Percentiles rank a stretch among this genome's conserved stretches.
Evolutionary conservation across 1,140 invertebrate species (phyloP).

Genomic region (Epicauta chinensis): DNA sequence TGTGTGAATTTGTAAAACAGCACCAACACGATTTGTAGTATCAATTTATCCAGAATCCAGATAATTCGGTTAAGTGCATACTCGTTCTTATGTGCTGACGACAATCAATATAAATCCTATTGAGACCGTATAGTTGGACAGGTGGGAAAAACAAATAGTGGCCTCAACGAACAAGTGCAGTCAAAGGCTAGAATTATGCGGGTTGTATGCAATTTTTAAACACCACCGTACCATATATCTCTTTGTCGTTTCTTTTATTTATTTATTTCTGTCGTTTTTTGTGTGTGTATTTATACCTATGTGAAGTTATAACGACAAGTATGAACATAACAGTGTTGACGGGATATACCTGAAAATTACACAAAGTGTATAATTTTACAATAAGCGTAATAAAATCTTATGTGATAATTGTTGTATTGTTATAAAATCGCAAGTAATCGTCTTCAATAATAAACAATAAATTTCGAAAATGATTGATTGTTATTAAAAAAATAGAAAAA

Average conservation of each 20-base stretch:
- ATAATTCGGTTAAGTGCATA: constrained; percentile 16
- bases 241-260: background rate
- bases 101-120: constrained; percentile 13
- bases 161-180: constrained; percentile 10
- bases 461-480: too few species aligned
- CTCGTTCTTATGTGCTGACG: constrained; percentile 5
- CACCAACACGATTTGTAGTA: too few species aligned
- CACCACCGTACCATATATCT: constrained; percentile 2
- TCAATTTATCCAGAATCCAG: background rate
- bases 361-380: too few species aligned
- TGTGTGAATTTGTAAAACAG: too few species aligned
- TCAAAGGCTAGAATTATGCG: constrained; percentile 6
- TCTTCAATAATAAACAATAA: too few species aligned
- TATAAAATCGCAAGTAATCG: too few species aligned
- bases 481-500: too few species aligned
- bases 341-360: too few species aligned
- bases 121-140: constrained; percentile 5
- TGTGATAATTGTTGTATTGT: too few species aligned
- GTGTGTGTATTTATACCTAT: constrained; percentile 2
- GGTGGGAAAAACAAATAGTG: constrained; percentile 15
- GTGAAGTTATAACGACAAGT: background rate
- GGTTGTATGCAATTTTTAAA: constrained; percentile 12
- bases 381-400: too few species aligned
- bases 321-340: too few species aligned
- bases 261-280: too few species aligned